These are phyloP conservation scores for Sericinus montela DNA, from an alignment of 2,888 invertebrate genomes.

Conservation along the genomic window DNA sequence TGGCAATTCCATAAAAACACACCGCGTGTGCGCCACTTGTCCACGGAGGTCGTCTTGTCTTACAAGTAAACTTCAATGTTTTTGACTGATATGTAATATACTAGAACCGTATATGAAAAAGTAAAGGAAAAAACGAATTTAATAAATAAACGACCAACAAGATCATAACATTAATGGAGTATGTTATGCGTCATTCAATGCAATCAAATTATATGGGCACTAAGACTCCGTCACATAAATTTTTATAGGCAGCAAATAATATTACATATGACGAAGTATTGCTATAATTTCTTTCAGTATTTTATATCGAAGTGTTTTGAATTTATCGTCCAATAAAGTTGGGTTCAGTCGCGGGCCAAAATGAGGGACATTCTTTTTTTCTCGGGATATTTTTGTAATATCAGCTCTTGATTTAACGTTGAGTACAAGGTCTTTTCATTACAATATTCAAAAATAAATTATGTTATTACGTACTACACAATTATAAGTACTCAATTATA, in stretches of 20 bases:
- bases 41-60: no score
- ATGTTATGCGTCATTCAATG: slow-evolving; percentile 22
- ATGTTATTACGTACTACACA: no score
- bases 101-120: no score
- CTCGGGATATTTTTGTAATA: slow-evolving; percentile 6
- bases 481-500: no score
- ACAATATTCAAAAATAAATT: no score
- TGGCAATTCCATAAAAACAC: no score
- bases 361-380: slow-evolving; percentile 5
- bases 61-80: no score
- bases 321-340: slow-evolving; percentile 30
- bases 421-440: no score
- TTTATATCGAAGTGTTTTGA: slow-evolving; percentile 31
- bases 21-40: no score
- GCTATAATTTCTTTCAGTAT: slow-evolving; percentile 32
- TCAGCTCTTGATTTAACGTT: neutral
- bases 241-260: slow-evolving; percentile 37
- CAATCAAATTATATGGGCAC: slow-evolving; percentile 33
- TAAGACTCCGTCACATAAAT: slow-evolving; percentile 30
- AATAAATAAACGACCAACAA: slow-evolving; percentile 14
- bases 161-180: slow-evolving; percentile 6
- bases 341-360: neutral
- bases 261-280: slow-evolving; percentile 25
- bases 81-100: no score
- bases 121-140: no score